Evolutionary conservation across 2,113 vertebrate species (phyloP).

Genomic region (Xiphophorus couchianus): DNA sequence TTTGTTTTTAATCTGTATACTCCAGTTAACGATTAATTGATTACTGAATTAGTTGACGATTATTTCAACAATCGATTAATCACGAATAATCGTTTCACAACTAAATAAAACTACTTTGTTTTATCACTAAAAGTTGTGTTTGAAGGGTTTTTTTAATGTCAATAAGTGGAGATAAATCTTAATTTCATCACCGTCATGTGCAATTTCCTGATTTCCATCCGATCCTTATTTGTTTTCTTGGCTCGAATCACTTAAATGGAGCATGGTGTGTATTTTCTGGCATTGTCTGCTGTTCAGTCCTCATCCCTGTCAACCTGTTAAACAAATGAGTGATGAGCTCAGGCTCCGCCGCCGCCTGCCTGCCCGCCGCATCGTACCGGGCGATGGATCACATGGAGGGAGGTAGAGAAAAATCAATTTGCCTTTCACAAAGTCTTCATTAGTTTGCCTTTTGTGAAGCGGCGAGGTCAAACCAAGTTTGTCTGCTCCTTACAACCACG

Average conservation of each 20-base stretch:
- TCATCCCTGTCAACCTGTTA: conserved; percentile 56
- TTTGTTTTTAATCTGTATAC: too few relatives aligned
- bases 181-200: not conserved
- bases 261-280: conserved; percentile 29
- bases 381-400: conserved; percentile 29
- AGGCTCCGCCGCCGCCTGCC: conserved; percentile 23
- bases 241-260: conserved; percentile 25
- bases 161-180: not conserved
- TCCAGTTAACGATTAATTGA: too few relatives aligned
- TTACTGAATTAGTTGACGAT: too few relatives aligned
- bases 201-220: conserved; percentile 18
- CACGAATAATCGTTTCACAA: too few relatives aligned
- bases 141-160: too few relatives aligned
- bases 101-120: too few relatives aligned
- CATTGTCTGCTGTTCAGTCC: conserved; percentile 19
- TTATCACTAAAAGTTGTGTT: not conserved
- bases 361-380: conserved; percentile 17
- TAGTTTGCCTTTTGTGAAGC: conserved; percentile 70
- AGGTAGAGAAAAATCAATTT: conserved; percentile 65
- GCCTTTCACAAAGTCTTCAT: conserved; percentile 77
- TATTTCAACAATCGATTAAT: too few relatives aligned
- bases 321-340: conserved; percentile 62
- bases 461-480: conserved; percentile 64
- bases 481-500: conserved; percentile 47
- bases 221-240: conserved; percentile 7